Base-by-base conservation (phyloP, 2,797 vertebrate genomes). In the Alauda arvensis region DNA sequence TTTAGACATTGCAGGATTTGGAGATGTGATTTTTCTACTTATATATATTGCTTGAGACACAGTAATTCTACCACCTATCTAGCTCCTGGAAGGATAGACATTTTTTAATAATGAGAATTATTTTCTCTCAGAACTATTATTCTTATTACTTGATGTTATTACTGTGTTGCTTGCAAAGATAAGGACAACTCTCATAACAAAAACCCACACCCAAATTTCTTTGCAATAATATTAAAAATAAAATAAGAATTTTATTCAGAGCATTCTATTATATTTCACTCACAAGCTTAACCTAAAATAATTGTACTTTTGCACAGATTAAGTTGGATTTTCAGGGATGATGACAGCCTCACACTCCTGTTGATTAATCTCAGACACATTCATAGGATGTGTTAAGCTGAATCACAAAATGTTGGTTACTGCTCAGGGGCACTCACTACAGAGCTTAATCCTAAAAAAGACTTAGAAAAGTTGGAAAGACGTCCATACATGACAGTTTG, bases 311-410 rank as follows among this genome's bases (percentile, higher is more conserved):
- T 52, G 4, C 10, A 34, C 17, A 61, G 55, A 75, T 43, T 59
- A 61, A 71, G 4, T 16, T 90, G 67, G 14, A 66, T 83, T 85
- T 78, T 39, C 23, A 43, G 14, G 13, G 5, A 10, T 65, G 46
- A 74, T 77, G 55, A 68, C 33, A 81, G 37, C 10, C 43, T 9
- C 37, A 31, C 24, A 19, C 5, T 87, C 26, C 21, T 68, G 18
- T 46, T 70, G 45, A 63, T 83, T 76, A 42, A 56, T 60, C 18
- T 81, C 49, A 76, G 26, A 56, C n/a, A 56, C 18, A 45, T 78
- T 43, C 2, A 0, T 33, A 26, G 29, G 21, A 11, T 14, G 18
- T 23, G 12, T 62, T 76, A 71, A 72, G 6, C 8, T 3, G 0
- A 48, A 53, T 6, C 45, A 78, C 8, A 12, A 42, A 69, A 29